phyloP scores from a whole-genome alignment of 2,888 invertebrate species.

The Drosophila helvetica region DNA sequence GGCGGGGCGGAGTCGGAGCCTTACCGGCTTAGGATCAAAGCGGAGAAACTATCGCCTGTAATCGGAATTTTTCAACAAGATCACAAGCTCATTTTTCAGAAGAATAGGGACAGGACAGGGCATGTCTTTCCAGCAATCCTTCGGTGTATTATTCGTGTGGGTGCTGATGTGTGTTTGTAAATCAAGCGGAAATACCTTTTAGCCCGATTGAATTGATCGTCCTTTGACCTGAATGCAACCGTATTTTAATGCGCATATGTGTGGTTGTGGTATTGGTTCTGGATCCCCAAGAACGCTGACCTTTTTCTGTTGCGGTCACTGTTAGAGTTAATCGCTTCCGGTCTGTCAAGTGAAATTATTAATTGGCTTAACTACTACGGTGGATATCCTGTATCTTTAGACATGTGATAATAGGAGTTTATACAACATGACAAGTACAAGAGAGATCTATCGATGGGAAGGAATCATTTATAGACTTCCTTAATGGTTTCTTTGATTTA shows the following conservation, averaged over 20 bases:
- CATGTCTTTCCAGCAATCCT: constrained; percentile 9
- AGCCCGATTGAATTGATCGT: constrained; percentile 49
- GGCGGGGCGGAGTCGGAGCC: constrained; percentile 23
- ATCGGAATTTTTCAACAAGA: constrained; percentile 72
- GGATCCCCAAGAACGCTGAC: constrained; percentile 31
- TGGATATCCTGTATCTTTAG: constrained; percentile 25
- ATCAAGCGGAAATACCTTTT: constrained; percentile 64
- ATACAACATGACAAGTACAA: constrained; percentile 32
- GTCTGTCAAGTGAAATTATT: constrained; percentile 54
- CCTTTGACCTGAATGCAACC: constrained; percentile 22
- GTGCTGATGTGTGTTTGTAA: neutral
- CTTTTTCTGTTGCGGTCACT: constrained; percentile 49
- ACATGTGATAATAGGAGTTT: constrained; percentile 25
- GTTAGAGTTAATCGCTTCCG: constrained; percentile 67
- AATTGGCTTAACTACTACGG: constrained; percentile 54
- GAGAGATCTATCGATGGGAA: neutral
- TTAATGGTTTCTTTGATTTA: neutral
- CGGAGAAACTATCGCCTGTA: constrained; percentile 9
- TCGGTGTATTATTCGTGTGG: constrained; percentile 6
- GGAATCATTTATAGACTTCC: neutral
- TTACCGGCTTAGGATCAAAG: constrained; percentile 51
- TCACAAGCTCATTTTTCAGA: constrained; percentile 78
- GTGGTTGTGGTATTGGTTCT: neutral
- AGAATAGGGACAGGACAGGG: constrained; percentile 8
- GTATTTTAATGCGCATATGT: neutral